Conservation (phyloP, 2,888 invertebrate genomes). For the Lymantria dispar region DNA sequence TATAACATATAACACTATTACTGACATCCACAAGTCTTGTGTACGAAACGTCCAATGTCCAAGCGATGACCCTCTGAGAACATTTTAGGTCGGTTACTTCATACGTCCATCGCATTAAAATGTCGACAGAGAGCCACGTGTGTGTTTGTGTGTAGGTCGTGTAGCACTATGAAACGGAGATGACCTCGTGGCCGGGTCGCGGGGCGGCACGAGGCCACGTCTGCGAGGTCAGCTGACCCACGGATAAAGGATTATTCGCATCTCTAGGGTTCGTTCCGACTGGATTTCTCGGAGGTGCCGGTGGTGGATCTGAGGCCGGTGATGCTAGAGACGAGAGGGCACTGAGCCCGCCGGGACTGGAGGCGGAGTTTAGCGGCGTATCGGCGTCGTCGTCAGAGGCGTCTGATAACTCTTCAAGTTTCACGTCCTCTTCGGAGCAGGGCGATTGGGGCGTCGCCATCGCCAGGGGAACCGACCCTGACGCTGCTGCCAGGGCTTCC, state of each 20-base stretch:
- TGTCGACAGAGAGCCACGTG: slow-evolving; percentile 32
- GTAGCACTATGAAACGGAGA: slow-evolving; percentile 75
- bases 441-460: slow-evolving; percentile 91
- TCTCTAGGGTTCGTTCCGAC: slow-evolving; percentile 96
- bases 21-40: slow-evolving; percentile 18
- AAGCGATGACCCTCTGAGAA: slow-evolving; percentile 28
- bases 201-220: slow-evolving; percentile 70
- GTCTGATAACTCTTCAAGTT: slow-evolving; percentile 87
- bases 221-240: slow-evolving; percentile 93
- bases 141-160: slow-evolving; percentile 15
- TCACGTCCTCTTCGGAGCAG: slow-evolving; percentile 88
- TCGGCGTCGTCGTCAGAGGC: slow-evolving; percentile 80
- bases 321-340: slow-evolving; percentile 85
- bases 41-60: slow-evolving; percentile 26
- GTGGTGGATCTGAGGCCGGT: slow-evolving; percentile 87
- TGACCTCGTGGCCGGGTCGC: slow-evolving; percentile 69
- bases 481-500: slow-evolving; percentile 89
- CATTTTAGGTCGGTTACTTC: slow-evolving; percentile 33
- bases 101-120: slow-evolving; percentile 41
- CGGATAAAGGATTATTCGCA: slow-evolving; percentile 95
- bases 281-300: slow-evolving; percentile 85
- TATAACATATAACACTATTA: slow-evolving; percentile 26
- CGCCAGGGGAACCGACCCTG: slow-evolving; percentile 88
- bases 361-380: slow-evolving; percentile 74
- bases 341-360: slow-evolving; percentile 76